Evolutionary conservation across 2,797 vertebrate genomes (phyloP).

Genomic region (Harpagifer antarcticus): DNA sequence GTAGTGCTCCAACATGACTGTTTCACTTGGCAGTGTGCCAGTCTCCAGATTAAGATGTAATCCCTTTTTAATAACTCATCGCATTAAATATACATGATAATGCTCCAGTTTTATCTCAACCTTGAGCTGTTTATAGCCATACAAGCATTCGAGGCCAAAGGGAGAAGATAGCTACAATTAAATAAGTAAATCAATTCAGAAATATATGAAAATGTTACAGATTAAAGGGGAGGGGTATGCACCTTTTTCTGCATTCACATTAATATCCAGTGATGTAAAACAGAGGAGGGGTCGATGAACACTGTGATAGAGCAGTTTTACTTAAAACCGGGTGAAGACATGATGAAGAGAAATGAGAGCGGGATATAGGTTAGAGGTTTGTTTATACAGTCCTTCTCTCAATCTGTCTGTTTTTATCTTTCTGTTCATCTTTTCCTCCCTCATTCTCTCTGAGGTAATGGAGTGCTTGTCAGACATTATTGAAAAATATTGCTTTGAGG

Average conservation of each 20-base stretch:
- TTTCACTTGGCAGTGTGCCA: conserved; percentile 56
- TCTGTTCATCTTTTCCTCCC: conserved; percentile 35
- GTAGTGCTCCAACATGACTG: conserved; percentile 46
- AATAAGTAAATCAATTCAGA: conserved; percentile 39
- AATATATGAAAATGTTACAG: conserved; percentile 29
- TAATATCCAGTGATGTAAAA: conserved; percentile 40
- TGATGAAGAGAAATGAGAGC: conserved; percentile 12
- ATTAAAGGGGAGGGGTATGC: conserved; percentile 29
- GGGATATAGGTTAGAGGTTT: background rate
- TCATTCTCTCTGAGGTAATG: conserved; percentile 27
- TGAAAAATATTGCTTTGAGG: conserved; percentile 13
- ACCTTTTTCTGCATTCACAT: conserved; percentile 36
- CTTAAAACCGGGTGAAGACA: conserved; percentile 13
- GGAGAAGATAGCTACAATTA: conserved; percentile 43
- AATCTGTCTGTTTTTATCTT: conserved; percentile 26
- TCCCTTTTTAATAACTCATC: conserved; percentile 66
- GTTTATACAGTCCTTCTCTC: conserved; percentile 11
- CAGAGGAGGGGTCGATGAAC: conserved; percentile 9
- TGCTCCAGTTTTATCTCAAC: conserved; percentile 8
- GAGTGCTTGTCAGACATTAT: conserved; percentile 31
- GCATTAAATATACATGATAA: conserved; percentile 75
- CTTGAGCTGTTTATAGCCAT: conserved; percentile 53
- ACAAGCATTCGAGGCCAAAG: conserved; percentile 24
- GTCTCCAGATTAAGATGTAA: conserved; percentile 55
- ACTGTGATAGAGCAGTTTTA: conserved; percentile 5